Base-by-base conservation (phyloP, 2,888 invertebrate species). In the Pyrrhopygopsis socrates region DNA sequence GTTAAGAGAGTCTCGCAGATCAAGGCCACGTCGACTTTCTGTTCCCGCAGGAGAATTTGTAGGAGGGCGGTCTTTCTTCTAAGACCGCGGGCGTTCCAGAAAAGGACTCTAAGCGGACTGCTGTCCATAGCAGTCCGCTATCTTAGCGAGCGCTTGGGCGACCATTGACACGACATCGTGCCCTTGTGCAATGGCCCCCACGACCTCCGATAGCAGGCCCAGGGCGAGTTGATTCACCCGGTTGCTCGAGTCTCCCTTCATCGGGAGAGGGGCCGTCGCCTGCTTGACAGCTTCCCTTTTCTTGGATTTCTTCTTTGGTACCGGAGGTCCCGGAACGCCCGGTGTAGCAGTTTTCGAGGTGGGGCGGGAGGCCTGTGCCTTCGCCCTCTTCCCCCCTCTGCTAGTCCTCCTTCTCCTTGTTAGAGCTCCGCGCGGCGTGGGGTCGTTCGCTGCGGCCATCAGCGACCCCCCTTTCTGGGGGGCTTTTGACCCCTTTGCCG, bases 1-100 rank as follows among this genome's bases (percentile, higher is more conserved):
- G 60, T 18, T 30, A 79, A 27, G 2, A 15, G 24, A 20, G 79
- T 78, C 58, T 78, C 75, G 63, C 24, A 24, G 1, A 75, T 20
- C 1, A 75, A 24, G 1, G 22, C 75, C 65, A 77, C 65, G 60
- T 79, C 79, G 24, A 71, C 20, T 11, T 63, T 24, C 27, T 79
- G 79, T n/a, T 79, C 79, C 45, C 70, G 78, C 29, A 79, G 78
- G 41, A 79, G 70, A 22, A 79, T 54, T 60, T 60, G 58, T 29
- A 79, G 20, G 38, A 79, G 78, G 29, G 78, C 78, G 70, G 60
- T 11, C 70, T 63, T 70, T 4, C 15, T 9, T 9, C 22, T 27
- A 9, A 79, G 58, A 18, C 78, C 78, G 58, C 70, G 78, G 60
- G 78, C 68, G n/a, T 79, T 79, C 78, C 78, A 79, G 4, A 4